phyloP scores from a whole-genome alignment of 2,888 invertebrate species.

The Hyposoter didymator region DNA sequence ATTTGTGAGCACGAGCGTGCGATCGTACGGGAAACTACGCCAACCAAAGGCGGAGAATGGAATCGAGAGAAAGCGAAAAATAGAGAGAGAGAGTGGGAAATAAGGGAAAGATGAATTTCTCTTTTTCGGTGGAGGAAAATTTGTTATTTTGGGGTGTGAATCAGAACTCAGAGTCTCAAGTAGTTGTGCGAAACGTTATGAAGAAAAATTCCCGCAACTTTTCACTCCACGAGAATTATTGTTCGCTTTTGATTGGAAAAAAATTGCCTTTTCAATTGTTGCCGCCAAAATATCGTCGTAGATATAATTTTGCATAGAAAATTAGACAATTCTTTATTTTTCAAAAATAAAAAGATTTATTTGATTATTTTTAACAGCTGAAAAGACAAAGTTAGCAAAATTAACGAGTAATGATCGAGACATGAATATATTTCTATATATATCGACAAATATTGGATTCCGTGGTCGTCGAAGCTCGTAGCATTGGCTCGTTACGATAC shows the following conservation, averaged over 20 bases:
- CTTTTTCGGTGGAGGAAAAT: slow-evolving; percentile 35
- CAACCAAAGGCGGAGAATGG: slow-evolving; percentile 60
- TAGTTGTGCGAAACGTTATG: neutral
- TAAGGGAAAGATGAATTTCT: slow-evolving; percentile 29
- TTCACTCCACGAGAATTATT: neutral
- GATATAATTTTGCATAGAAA: neutral
- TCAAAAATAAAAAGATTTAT: neutral
- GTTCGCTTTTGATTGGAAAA: neutral
- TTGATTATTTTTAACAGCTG: neutral
- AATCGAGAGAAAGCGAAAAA: slow-evolving; percentile 66
- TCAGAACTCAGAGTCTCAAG: slow-evolving; percentile 21
- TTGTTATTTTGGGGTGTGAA: slow-evolving; percentile 36
- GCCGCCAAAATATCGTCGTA: neutral
- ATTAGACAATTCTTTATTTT: neutral
- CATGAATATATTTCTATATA: neutral
- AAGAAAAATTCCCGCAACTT: neutral
- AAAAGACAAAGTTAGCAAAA: neutral
- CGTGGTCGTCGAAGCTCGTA: slow-evolving; percentile 44
- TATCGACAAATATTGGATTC: slow-evolving; percentile 25
- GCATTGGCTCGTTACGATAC: slow-evolving; percentile 57
- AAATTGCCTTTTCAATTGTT: neutral
- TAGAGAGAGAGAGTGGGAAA: slow-evolving; percentile 59
- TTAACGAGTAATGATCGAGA: slow-evolving; percentile 45
- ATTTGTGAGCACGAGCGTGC: slow-evolving; percentile 79
- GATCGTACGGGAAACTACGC: slow-evolving; percentile 70